phyloP scores from a whole-genome alignment of 2,797 vertebrate species.

The Rhynchonycteris naso region DNA sequence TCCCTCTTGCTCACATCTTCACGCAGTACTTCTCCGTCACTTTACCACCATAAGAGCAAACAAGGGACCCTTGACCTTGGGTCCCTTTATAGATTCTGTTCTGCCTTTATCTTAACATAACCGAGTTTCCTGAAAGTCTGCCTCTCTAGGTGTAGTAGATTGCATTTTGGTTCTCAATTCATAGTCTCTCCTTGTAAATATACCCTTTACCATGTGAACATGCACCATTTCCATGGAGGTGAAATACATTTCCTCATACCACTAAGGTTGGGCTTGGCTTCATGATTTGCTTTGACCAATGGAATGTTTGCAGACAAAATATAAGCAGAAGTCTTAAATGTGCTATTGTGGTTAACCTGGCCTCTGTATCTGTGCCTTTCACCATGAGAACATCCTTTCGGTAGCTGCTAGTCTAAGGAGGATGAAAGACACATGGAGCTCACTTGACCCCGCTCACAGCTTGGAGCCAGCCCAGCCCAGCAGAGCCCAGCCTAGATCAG shows the following conservation, averaged over 20 bases:
- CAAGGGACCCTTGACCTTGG: not conserved
- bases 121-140: not conserved
- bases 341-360: not conserved
- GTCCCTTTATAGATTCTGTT: not conserved
- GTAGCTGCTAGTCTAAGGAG: not conserved
- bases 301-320: not conserved
- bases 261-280: not conserved
- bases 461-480: not conserved
- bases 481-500: not conserved
- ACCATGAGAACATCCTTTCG: not conserved
- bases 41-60: not conserved
- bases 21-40: not conserved
- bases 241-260: not conserved
- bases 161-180: not conserved
- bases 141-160: not conserved
- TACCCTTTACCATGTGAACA: not conserved
- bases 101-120: conserved; percentile 2
- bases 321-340: not conserved
- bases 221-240: not conserved
- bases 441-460: not conserved
- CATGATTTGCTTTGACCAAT: not conserved
- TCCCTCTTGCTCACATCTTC: not conserved
- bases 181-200: not conserved
- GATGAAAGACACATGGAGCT: not conserved
- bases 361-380: not conserved